These are phyloP conservation scores for Myotis planiceps DNA, from an alignment of 2,797 vertebrate species.

Conservation along the genomic window DNA sequence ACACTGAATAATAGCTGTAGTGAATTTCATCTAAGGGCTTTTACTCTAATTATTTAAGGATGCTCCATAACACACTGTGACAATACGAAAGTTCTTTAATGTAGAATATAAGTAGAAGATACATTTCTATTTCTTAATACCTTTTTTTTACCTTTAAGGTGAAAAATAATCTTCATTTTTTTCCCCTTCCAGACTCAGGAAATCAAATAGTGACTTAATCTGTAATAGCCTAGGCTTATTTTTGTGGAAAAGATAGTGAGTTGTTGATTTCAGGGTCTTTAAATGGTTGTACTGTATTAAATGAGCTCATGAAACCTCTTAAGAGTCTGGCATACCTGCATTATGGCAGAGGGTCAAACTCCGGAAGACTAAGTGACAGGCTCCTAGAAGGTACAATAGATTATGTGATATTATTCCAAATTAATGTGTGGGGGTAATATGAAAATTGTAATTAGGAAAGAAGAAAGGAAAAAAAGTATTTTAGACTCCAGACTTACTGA, in stretches of 20 bases:
- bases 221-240: not conserved
- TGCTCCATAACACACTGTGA: not conserved
- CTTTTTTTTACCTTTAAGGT: not conserved
- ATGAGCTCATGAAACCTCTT: not conserved
- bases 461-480: not conserved
- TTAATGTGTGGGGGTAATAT: not conserved
- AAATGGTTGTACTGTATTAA: not conserved
- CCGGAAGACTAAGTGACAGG: not conserved
- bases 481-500: not conserved
- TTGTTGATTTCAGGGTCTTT: not conserved
- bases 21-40: not conserved
- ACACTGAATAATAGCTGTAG: not conserved
- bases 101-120: not conserved
- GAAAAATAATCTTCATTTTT: not conserved
- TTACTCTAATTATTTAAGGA: slow-evolving; percentile 33
- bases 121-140: not conserved
- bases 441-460: not conserved
- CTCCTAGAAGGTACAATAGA: not conserved
- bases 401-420: not conserved
- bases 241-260: not conserved
- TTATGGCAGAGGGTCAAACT: not conserved
- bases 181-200: not conserved
- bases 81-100: not conserved
- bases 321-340: not conserved
- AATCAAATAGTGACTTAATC: not conserved